Evolutionary conservation across 2,888 invertebrate genomes (phyloP).

Genomic region (Ectemnius cavifrons): DNA sequence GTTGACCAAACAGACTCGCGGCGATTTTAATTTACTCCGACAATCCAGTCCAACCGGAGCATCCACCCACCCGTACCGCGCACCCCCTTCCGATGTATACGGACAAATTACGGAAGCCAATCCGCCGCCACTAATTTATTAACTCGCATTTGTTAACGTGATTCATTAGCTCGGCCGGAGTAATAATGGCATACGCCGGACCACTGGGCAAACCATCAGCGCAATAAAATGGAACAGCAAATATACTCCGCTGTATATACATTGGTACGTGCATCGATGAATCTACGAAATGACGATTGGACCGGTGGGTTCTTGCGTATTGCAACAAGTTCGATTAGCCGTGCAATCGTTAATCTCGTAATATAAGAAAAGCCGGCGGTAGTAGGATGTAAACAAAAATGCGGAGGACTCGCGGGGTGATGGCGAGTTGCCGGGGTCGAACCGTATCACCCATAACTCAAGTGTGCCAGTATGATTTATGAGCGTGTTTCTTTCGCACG

Average conservation of each 20-base stretch:
- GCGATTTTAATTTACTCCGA: neutral
- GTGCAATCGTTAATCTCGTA: slow-evolving; percentile 1
- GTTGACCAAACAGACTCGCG: slow-evolving; percentile 21
- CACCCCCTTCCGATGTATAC: neutral
- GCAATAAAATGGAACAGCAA: neutral
- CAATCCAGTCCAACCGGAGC: neutral
- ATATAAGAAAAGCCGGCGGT: neutral
- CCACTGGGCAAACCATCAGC: neutral
- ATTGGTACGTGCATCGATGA: neutral
- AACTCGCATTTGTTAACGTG: neutral
- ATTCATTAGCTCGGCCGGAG: neutral
- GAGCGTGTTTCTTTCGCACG: slow-evolving; percentile 30
- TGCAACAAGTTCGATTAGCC: neutral
- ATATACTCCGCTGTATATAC: neutral
- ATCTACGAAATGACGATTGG: neutral
- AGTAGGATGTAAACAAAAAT: slow-evolving; percentile 21
- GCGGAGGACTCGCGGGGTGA: neutral
- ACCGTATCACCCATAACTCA: slow-evolving; percentile 5
- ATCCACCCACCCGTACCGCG: too few relatives aligned
- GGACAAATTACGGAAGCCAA: neutral
- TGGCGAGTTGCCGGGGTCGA: neutral
- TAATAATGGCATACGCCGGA: neutral
- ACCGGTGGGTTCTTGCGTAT: neutral
- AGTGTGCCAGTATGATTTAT: slow-evolving; percentile 37
- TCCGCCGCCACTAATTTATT: neutral